Evolutionary conservation across 2,888 invertebrate genomes (phyloP).

Genomic region (Marronus borbonicus): DNA sequence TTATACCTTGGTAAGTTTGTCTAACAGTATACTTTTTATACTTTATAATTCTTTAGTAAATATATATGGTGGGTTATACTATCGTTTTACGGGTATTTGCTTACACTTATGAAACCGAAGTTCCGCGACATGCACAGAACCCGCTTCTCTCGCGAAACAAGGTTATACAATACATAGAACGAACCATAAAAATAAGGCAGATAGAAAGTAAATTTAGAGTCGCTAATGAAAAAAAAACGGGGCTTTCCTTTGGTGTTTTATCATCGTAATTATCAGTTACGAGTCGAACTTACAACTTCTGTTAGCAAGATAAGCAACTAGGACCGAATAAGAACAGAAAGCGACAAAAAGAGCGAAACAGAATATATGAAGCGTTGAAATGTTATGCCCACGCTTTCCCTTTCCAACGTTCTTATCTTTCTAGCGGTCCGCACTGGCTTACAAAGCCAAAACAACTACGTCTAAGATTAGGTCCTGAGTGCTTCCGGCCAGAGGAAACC

Average conservation of each 20-base stretch:
- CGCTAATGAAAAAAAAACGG: background rate
- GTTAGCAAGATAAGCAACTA: background rate
- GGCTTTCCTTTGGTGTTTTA: background rate
- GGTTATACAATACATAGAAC: too few species aligned
- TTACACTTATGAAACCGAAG: too few species aligned
- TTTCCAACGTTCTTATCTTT: conserved; percentile 51
- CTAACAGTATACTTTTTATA: too few species aligned
- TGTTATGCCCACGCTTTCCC: background rate
- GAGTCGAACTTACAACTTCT: conserved; percentile 2
- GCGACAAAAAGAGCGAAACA: background rate
- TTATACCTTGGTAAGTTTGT: too few species aligned
- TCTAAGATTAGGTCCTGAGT: conserved; percentile 60
- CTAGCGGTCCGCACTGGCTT: conserved; percentile 60
- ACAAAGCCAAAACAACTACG: conserved; percentile 60
- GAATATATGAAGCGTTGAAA: conserved; percentile 14
- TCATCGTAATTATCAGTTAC: conserved; percentile 8
- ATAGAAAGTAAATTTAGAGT: background rate
- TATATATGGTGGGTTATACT: too few species aligned
- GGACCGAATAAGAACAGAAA: background rate
- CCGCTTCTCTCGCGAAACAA: too few species aligned
- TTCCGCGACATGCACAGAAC: too few species aligned
- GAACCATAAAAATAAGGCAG: too few species aligned
- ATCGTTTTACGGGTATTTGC: too few species aligned
- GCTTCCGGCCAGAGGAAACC: conserved; percentile 56
- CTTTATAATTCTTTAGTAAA: too few species aligned